Evolutionary conservation across 2,797 vertebrate species (phyloP).

Genomic region (Pogoniulus pusillus): DNA sequence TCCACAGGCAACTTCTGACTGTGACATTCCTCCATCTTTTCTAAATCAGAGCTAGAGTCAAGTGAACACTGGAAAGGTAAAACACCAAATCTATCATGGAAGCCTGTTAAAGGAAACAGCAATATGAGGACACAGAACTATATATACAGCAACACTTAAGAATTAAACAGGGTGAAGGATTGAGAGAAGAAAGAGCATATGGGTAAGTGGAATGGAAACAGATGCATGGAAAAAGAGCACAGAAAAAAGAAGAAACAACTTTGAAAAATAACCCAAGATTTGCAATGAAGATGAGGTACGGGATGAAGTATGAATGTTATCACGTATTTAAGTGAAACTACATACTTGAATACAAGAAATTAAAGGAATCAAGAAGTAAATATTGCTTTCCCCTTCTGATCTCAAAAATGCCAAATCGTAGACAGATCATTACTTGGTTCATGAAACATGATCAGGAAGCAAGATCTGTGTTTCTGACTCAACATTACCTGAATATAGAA

Average conservation of each 20-base stretch:
- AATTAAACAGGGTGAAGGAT: background rate
- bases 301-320: background rate
- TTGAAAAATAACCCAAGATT: background rate
- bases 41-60: background rate
- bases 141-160: background rate
- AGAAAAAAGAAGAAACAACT: background rate
- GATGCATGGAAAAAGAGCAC: background rate
- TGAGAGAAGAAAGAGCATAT: background rate
- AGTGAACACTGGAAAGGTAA: background rate
- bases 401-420: background rate
- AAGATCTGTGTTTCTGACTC: background rate
- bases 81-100: background rate
- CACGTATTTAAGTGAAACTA: background rate
- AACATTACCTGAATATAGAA: background rate
- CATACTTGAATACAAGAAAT: background rate
- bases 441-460: background rate
- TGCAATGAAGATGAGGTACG: background rate
- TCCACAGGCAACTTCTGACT: background rate
- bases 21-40: background rate
- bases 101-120: background rate
- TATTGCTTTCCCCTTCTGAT: background rate
- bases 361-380: background rate
- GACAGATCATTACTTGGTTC: background rate
- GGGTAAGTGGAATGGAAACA: background rate
- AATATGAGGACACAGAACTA: background rate